These are phyloP conservation scores for Diloba caeruleocephala DNA, from an alignment of 2,888 invertebrate species.

Conservation along the genomic window DNA sequence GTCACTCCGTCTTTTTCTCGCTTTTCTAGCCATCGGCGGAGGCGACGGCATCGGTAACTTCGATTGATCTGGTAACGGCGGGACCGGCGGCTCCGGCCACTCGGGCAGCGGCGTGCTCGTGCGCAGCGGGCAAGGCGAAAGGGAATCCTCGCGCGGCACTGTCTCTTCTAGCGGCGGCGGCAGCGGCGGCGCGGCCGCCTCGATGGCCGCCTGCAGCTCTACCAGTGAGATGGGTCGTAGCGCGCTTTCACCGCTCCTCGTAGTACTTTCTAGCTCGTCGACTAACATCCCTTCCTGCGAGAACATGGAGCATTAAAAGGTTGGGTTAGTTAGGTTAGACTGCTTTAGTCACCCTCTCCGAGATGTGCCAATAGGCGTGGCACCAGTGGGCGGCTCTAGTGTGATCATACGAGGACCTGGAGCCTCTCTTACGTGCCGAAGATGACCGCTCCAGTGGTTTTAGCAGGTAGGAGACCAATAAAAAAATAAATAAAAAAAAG, in stretches of 20 bases:
- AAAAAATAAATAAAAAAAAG: no score
- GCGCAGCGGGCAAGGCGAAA: conserved; percentile 32
- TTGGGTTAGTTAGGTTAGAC: not conserved
- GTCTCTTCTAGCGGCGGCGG: conserved; percentile 40
- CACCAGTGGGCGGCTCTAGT: no score
- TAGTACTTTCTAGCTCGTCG: conserved; percentile 67
- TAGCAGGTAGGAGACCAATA: no score
- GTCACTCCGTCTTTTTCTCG: conserved; percentile 64
- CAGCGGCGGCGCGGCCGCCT: conserved; percentile 63
- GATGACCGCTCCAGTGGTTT: no score
- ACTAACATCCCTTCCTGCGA: conserved; percentile 73
- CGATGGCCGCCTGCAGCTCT: conserved; percentile 77
- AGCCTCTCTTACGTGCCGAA: no score
- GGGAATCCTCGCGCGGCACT: conserved; percentile 15
- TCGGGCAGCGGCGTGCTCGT: conserved; percentile 35
- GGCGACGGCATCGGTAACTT: conserved; percentile 29
- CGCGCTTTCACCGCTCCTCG: conserved; percentile 17
- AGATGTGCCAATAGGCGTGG: no score
- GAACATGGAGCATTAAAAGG: not conserved
- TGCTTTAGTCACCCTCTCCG: no score
- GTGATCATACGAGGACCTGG: no score
- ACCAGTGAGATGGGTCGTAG: conserved; percentile 68
- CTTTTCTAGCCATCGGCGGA: conserved; percentile 25
- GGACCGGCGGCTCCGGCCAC: conserved; percentile 15
- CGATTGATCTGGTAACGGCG: no score